Percentiles rank a stretch among this genome's conserved stretches.
Conservation (phyloP, 1,140 invertebrate genomes). For the Diplogasteroides magnus region DNA sequence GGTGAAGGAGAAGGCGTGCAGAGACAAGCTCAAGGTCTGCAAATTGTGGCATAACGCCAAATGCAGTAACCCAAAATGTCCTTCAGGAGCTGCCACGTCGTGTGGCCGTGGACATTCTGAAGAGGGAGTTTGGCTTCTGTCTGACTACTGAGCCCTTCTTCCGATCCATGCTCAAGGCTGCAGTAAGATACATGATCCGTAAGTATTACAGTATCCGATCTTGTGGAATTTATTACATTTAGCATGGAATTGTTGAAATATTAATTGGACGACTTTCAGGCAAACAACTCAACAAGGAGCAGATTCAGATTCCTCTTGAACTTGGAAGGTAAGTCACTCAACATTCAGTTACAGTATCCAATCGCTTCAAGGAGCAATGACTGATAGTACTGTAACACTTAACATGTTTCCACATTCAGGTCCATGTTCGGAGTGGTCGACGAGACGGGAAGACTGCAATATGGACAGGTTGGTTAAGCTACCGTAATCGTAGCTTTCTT, state of each 20-base stretch:
- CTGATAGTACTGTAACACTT: too few species aligned
- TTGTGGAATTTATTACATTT: slow-evolving; percentile 1
- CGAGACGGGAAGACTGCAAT: slow-evolving; percentile 41
- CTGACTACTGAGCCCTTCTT: slow-evolving; percentile 51
- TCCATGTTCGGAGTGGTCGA: slow-evolving; percentile 52
- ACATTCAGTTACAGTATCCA: too few species aligned
- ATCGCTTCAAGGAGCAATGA: too few species aligned
- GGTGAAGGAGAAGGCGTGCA: slow-evolving; percentile 23
- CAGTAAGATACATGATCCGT: slow-evolving; percentile 18
- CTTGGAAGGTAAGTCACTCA: slow-evolving; percentile 27
- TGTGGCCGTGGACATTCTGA: slow-evolving; percentile 32
- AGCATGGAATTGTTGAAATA: too few species aligned
- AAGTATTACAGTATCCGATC: slow-evolving; percentile 10
- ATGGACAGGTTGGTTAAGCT: slow-evolving; percentile 33
- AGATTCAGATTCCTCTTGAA: slow-evolving; percentile 40
- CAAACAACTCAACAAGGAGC: slow-evolving; percentile 38
- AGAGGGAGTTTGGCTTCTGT: slow-evolving; percentile 30
- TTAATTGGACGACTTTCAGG: too few species aligned
- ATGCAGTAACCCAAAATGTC: background rate
- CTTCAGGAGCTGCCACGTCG: slow-evolving; percentile 18
- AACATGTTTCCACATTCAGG: slow-evolving; percentile 6
- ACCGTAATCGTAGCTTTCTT: background rate
- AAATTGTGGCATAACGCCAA: background rate
- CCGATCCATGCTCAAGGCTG: slow-evolving; percentile 31
- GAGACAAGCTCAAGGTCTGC: slow-evolving; percentile 19